A percentile compares a stretch with the other conserved stretches of the same genome.
phyloP scores from a whole-genome alignment of 2,888 invertebrate species.

The Harpalus rufipes region DNA sequence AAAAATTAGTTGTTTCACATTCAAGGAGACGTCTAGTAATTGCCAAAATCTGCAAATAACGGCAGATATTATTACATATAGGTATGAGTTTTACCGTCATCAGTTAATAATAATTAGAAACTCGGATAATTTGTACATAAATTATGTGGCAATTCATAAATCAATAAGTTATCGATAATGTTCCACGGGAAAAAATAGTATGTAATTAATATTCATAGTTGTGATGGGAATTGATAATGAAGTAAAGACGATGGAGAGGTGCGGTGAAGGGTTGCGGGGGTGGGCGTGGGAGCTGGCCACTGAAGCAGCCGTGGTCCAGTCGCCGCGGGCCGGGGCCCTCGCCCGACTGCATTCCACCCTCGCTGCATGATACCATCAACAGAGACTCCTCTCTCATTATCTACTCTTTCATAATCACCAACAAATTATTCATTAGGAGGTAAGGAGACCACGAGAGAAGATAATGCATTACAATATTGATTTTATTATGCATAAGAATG shows the following conservation, averaged over 20 bases:
- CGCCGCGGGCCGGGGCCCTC: conserved; percentile 16
- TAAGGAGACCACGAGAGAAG: too few species aligned
- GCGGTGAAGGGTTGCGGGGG: neutral
- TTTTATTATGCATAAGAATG: too few species aligned
- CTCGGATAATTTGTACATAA: too few species aligned
- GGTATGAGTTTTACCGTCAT: too few species aligned
- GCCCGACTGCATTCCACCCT: conserved; percentile 59
- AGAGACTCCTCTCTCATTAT: neutral
- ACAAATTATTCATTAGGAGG: neutral
- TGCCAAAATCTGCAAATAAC: too few species aligned
- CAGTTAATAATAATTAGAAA: too few species aligned
- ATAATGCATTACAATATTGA: neutral
- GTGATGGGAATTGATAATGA: neutral
- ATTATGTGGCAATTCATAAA: neutral
- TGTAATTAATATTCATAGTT: conserved; percentile 4
- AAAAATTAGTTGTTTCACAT: too few species aligned
- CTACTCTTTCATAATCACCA: neutral
- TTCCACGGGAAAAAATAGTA: neutral
- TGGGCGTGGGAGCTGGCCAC: conserved; percentile 32
- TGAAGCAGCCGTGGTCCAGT: conserved; percentile 32
- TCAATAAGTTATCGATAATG: neutral
- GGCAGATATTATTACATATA: too few species aligned
- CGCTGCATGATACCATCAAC: conserved; percentile 6
- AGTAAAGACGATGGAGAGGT: neutral
- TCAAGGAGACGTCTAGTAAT: too few species aligned